Base-by-base conservation (phyloP, 2,797 vertebrate genomes). In the Urocyon cinereoargenteus region DNA sequence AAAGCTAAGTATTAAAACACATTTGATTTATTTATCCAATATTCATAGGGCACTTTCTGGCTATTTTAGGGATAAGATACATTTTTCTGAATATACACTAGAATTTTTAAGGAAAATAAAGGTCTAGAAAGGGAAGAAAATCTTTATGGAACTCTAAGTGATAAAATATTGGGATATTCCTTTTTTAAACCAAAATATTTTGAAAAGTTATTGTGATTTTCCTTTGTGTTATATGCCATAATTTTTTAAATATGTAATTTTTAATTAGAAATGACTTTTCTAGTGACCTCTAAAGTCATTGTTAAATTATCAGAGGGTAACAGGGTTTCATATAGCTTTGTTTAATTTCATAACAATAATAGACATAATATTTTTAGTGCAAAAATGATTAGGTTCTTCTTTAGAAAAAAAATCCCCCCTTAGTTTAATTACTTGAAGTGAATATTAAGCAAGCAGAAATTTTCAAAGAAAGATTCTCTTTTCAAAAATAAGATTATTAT, bases 221-320 rank as follows among this genome's bases (percentile, higher is more conserved):
- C 73, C 5, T 51, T 96, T 86, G 34, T 64, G 5, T 86, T 8
- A 31, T 73, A 61, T 66, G 61, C 2, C 61, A 1, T 66, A 91
- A 53, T 59, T 84, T 72, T 96, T 95, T 59, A 86, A 83, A 86
- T 19, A 5, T 92, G 9, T 49, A 66, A 93, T 77, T 96, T 97
- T 97, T 77, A 88, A 93, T 97, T 89, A 89, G 49, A 93, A 93
- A 68, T 86, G 36, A 91, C 87, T 93, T 96, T 96, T 81, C n/a
- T 31, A 83, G 16, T 89, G 49, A 86, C 92, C 49, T 96, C 28
- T 94, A 93, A 96, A 91, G 64, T 66, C 53, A 88, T 51, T 88
- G 51, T 96, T 77, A 97, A 91, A 88, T 53, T 90, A 59, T 73
- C 18, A 57, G 4, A 66, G 64, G 28, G 66, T 96, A 97, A 91